Conservation (phyloP, 2,888 invertebrate genomes). For the Acleris laterana region DNA sequence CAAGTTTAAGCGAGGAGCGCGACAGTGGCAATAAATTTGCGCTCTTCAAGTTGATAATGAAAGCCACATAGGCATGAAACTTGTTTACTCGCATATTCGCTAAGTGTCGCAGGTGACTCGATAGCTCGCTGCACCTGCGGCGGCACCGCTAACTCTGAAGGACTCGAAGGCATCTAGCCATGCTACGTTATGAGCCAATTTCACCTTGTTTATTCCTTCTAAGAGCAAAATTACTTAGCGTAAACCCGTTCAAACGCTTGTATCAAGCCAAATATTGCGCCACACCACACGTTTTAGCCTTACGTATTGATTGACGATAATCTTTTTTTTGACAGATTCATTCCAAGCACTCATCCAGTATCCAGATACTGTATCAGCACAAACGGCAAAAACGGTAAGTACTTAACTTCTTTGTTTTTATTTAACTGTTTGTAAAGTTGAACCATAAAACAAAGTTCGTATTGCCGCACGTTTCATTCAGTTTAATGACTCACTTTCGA, state of each 20-base stretch:
- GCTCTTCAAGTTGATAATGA: slow-evolving; percentile 58
- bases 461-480: slow-evolving; percentile 77
- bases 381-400: slow-evolving; percentile 97
- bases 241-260: slow-evolving; percentile 35
- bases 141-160: slow-evolving; percentile 56
- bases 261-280: slow-evolving; percentile 14
- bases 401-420: slow-evolving; percentile 73
- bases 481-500: slow-evolving; percentile 74
- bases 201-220: slow-evolving; percentile 61
- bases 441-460: slow-evolving; percentile 78
- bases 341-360: slow-evolving; percentile 99
- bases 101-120: slow-evolving; percentile 70
- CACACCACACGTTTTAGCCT: slow-evolving; percentile 12
- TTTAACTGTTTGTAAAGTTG: slow-evolving; percentile 74
- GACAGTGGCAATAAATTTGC: slow-evolving; percentile 58
- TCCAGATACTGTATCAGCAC: slow-evolving; percentile 98
- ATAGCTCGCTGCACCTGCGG: slow-evolving; percentile 74
- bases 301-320: slow-evolving; percentile 38
- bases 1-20: slow-evolving; percentile 47
- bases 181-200: slow-evolving; percentile 61
- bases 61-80: slow-evolving; percentile 67
- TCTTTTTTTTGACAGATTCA: slow-evolving; percentile 88
- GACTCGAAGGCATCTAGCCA: slow-evolving; percentile 55
- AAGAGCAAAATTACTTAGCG: slow-evolving; percentile 63
- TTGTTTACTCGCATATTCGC: slow-evolving; percentile 66